These are phyloP conservation scores for Ectemnius cavifrons DNA, from an alignment of 2,888 invertebrate species.

Conservation along the genomic window DNA sequence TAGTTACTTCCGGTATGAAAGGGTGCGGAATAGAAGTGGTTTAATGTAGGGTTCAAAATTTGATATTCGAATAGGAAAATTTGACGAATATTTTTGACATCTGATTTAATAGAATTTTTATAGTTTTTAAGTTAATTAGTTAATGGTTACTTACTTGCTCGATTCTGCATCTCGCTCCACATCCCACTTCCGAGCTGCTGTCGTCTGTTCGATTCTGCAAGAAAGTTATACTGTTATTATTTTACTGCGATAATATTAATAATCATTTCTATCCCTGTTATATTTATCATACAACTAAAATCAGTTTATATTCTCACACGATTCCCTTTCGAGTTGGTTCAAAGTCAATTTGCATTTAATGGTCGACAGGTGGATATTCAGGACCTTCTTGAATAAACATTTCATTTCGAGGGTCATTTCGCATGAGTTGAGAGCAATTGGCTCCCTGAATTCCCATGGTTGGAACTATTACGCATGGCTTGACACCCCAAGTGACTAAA, in stretches of 20 bases:
- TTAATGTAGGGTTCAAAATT: too few relatives aligned
- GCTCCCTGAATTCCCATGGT: conserved; percentile 56
- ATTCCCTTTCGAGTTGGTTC: too few relatives aligned
- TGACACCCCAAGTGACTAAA: conserved; percentile 54
- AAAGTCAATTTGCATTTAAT: too few relatives aligned
- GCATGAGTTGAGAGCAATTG: conserved; percentile 15
- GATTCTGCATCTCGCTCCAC: conserved; percentile 85
- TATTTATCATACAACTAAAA: too few relatives aligned
- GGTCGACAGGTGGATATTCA: conserved; percentile 36
- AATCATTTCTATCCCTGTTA: not conserved
- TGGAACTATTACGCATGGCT: conserved; percentile 57
- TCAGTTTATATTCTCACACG: too few relatives aligned
- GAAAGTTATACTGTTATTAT: conserved; percentile 35
- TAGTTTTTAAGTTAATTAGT: not conserved
- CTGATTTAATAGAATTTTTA: too few relatives aligned
- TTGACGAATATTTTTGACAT: too few relatives aligned
- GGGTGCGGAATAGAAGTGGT: too few relatives aligned
- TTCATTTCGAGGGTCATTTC: conserved; percentile 36
- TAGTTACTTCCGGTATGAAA: not conserved
- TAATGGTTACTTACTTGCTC: conserved; percentile 81
- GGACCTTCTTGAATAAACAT: conserved; percentile 35
- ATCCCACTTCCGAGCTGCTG: conserved; percentile 84
- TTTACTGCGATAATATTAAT: conserved; percentile 30
- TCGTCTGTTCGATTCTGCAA: conserved; percentile 86
- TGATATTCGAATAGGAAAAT: too few relatives aligned